Conservation (phyloP, 1,140 invertebrate genomes). For the Protaetia brevitarsis region DNA sequence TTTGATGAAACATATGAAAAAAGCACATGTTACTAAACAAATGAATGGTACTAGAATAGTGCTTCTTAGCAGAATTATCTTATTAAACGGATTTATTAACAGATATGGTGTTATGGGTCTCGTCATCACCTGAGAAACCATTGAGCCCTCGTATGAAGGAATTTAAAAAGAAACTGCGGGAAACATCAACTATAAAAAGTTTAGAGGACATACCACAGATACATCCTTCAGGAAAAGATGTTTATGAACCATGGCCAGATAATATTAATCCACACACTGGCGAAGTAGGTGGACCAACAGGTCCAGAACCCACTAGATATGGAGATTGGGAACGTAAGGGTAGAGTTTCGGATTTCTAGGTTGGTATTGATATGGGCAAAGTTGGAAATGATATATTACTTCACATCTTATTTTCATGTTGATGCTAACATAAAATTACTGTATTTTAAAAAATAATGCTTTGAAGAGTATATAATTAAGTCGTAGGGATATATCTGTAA, state of each 20-base stretch:
- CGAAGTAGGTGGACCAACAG: conserved; percentile 90
- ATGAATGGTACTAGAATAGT: conserved; percentile 11
- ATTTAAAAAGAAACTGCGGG: conserved; percentile 61
- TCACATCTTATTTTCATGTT: too few relatives aligned
- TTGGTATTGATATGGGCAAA: too few relatives aligned
- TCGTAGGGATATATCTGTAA: too few relatives aligned
- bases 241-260: conserved; percentile 81
- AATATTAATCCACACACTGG: conserved; percentile 89
- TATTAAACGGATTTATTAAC: background rate
- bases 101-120: conserved; percentile 14
- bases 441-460: too few relatives aligned
- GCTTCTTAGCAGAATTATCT: background rate
- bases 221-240: conserved; percentile 82
- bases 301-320: conserved; percentile 97
- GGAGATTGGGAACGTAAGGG: conserved; percentile 99
- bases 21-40: conserved; percentile 23
- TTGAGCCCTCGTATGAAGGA: conserved; percentile 48
- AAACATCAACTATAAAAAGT: conserved; percentile 60
- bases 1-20: conserved; percentile 28
- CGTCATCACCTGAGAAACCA: conserved; percentile 22
- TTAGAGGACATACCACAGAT: conserved; percentile 49
- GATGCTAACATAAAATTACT: too few relatives aligned
- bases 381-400: too few relatives aligned
- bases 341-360: conserved; percentile 90
- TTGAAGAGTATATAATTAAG: too few relatives aligned